Conservation (phyloP, 2,797 vertebrate genomes). For the Ibycter americanus region DNA sequence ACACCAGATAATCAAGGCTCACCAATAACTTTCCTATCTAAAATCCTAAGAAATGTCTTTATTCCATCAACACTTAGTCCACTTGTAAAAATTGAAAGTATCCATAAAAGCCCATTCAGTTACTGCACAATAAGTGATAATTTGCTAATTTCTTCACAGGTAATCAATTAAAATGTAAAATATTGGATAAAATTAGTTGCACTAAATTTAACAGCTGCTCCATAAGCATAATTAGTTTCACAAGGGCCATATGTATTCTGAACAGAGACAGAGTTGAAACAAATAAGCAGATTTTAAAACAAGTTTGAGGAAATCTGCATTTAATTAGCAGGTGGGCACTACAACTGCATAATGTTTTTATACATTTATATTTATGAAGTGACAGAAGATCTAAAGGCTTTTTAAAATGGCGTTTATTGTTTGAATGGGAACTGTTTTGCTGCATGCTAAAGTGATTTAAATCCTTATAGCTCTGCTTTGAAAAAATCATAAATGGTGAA, state of each 20-base stretch:
- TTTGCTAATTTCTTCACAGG: constrained; percentile 95
- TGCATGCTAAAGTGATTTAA: constrained; percentile 93
- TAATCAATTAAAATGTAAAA: constrained; percentile 89
- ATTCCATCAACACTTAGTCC: constrained; percentile 80
- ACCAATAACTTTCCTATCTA: constrained; percentile 64
- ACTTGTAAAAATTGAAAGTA: constrained; percentile 76
- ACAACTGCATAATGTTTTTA: constrained; percentile 90
- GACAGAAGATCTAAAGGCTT: constrained; percentile 95
- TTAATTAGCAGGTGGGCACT: constrained; percentile 99
- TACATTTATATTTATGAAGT: constrained; percentile 99
- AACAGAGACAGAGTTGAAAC: constrained; percentile 81
- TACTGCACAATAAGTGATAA: constrained; percentile 93
- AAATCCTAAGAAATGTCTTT: constrained; percentile 73
- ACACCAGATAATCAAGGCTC: constrained; percentile 77
- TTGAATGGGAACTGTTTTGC: constrained; percentile 94
- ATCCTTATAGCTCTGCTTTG: constrained; percentile 88
- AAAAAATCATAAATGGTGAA: constrained; percentile 98
- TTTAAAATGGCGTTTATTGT: constrained; percentile 97
- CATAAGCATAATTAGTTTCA: constrained; percentile 85
- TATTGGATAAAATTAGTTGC: constrained; percentile 86
- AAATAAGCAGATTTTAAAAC: constrained; percentile 84
- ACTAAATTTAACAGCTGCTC: constrained; percentile 85
- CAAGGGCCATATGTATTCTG: constrained; percentile 82
- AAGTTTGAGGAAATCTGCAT: constrained; percentile 92
- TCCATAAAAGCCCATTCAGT: constrained; percentile 84